Conservation (phyloP, 2,888 invertebrate genomes). For the Metalampra italica region DNA sequence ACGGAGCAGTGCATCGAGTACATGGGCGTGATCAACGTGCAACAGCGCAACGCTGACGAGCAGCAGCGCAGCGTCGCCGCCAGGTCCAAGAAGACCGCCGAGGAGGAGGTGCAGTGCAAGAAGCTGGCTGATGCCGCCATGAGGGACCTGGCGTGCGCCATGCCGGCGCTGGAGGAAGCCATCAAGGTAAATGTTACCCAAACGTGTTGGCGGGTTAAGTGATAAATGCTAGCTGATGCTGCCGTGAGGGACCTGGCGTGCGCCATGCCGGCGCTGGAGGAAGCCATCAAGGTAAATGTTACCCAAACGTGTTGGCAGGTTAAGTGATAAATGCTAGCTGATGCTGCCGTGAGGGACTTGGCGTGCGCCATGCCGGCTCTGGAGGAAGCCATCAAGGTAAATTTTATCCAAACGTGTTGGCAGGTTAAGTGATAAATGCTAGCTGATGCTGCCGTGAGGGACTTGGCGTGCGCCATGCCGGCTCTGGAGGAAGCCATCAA, state of each 20-base stretch:
- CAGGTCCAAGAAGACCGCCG: constrained; percentile 82
- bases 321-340: constrained; percentile 89
- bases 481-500: constrained; percentile 90
- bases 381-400: constrained; percentile 85
- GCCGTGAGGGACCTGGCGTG: constrained; percentile 90
- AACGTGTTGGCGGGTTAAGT: constrained; percentile 79
- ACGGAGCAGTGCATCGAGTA: constrained; percentile 92
- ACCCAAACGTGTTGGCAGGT: constrained; percentile 62
- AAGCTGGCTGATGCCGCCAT: constrained; percentile 89
- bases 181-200: constrained; percentile 57
- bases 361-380: constrained; percentile 91
- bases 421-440: constrained; percentile 89
- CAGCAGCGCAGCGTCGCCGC: constrained; percentile 86
- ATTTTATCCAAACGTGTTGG: constrained; percentile 1
- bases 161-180: constrained; percentile 93
- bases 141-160: constrained; percentile 88
- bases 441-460: constrained; percentile 89
- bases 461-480: constrained; percentile 90
- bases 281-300: constrained; percentile 80
- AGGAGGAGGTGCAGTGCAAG: constrained; percentile 90
- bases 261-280: constrained; percentile 91
- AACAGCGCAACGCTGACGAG: constrained; percentile 90
- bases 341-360: constrained; percentile 89
- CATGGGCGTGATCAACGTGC: constrained; percentile 87
- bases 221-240: constrained; percentile 88